Evolutionary conservation across 2,113 vertebrate genomes (phyloP).

Genomic region (Urocolius indicus): DNA sequence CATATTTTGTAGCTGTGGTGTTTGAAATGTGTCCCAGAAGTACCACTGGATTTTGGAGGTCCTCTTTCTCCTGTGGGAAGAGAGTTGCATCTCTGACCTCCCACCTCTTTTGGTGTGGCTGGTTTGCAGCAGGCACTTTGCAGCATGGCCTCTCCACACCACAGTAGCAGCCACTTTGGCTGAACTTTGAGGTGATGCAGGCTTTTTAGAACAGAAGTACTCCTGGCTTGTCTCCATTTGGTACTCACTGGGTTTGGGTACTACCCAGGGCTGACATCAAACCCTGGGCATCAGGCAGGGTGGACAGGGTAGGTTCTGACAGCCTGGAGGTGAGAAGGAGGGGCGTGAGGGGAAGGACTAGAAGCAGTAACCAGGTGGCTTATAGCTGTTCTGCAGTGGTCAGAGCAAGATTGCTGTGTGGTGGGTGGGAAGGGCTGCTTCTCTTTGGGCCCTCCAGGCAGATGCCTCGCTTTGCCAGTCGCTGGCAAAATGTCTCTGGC

Average conservation of each 20-base stretch:
- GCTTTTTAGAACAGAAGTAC: too few species aligned
- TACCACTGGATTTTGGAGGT: background rate
- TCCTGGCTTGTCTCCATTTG: too few species aligned
- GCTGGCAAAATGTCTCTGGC: background rate
- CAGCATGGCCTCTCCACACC: too few species aligned
- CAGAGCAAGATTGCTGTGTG: fast-evolving
- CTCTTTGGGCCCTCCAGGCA: fast-evolving
- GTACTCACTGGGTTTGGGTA: background rate
- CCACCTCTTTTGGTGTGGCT: background rate
- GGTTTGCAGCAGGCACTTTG: background rate
- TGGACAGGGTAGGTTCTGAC: background rate
- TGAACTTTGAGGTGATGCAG: too few species aligned
- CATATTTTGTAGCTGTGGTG: fast-evolving
- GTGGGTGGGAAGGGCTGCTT: background rate
- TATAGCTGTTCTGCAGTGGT: background rate
- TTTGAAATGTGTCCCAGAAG: background rate
- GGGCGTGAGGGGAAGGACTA: background rate
- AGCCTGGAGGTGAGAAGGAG: background rate
- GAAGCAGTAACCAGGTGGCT: background rate
- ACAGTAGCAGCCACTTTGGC: too few species aligned
- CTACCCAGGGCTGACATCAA: background rate
- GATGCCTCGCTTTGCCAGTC: background rate
- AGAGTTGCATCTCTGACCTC: background rate
- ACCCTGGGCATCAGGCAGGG: background rate
- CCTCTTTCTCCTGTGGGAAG: background rate